A percentile compares a stretch with the other conserved stretches of the same genome.
Evolutionary conservation across 2,113 vertebrate species (phyloP).

Genomic region (Cichladusa arquata): DNA sequence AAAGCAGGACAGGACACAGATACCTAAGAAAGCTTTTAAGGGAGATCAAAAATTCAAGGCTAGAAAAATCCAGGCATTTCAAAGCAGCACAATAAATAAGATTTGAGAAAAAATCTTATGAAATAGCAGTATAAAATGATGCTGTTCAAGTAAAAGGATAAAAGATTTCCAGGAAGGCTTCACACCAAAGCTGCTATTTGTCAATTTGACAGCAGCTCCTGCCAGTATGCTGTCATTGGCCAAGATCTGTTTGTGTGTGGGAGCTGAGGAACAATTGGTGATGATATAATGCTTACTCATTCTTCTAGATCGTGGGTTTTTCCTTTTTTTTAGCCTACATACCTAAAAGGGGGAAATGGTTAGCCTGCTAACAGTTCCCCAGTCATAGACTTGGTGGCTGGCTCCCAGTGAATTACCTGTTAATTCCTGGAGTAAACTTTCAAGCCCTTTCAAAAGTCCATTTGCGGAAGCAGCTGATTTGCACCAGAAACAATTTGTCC

Average conservation of each 20-base stretch:
- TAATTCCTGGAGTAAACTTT: background rate
- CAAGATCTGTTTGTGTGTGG: conserved; percentile 11
- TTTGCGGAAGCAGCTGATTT: background rate
- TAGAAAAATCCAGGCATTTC: background rate
- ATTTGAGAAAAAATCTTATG: background rate
- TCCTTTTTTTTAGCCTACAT: background rate
- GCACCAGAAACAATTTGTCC: background rate
- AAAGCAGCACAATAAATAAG: background rate
- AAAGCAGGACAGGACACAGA: background rate
- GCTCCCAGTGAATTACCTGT: background rate
- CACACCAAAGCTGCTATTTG: background rate
- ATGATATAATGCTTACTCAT: conserved; percentile 37
- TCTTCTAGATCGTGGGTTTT: background rate
- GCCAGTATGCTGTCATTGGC: background rate
- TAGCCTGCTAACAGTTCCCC: background rate
- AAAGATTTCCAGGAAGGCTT: conserved; percentile 8
- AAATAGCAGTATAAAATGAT: background rate
- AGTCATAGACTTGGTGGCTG: background rate
- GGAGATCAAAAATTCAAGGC: background rate
- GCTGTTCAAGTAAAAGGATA: background rate
- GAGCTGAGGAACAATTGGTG: conserved; percentile 18
- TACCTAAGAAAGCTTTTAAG: background rate
- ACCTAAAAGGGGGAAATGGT: background rate
- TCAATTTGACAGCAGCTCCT: background rate
- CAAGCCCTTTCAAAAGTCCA: background rate